phyloP scores from a whole-genome alignment of 2,113 vertebrate genomes.

The Coryphaenoides rupestris region DNA sequence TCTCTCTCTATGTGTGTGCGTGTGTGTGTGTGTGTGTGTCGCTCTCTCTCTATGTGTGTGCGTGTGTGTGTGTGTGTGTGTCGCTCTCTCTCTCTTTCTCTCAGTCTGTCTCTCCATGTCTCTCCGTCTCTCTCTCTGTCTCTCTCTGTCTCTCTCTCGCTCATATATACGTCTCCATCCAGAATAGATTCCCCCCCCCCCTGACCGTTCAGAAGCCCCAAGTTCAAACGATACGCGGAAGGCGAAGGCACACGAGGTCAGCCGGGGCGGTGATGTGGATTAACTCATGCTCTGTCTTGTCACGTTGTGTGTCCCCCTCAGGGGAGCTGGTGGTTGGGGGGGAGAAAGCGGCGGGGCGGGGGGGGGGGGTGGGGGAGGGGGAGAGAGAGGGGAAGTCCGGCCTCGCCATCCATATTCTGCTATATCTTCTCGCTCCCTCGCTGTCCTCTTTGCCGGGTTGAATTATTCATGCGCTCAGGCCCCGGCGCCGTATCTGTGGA shows the following conservation, averaged over 20 bases:
- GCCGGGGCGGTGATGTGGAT: slow-evolving; percentile 33
- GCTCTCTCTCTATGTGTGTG: too few species aligned
- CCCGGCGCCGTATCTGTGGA: slow-evolving; percentile 50
- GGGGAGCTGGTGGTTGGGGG: neutral
- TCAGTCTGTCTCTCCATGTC: too few species aligned
- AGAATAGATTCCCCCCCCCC: neutral
- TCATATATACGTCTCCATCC: too few species aligned
- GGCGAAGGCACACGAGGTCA: slow-evolving; percentile 25
- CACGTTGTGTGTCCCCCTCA: slow-evolving; percentile 24
- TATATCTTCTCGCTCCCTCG: slow-evolving; percentile 31
- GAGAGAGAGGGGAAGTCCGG: neutral
- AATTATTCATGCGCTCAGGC: slow-evolving; percentile 62
- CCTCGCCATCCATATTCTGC: slow-evolving; percentile 30
- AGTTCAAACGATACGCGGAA: slow-evolving; percentile 6
- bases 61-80: too few species aligned
- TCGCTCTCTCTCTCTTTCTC: too few species aligned
- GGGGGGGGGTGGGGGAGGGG: neutral
- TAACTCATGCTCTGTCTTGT: slow-evolving; percentile 24
- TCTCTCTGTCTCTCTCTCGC: too few species aligned
- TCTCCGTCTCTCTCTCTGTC: too few species aligned
- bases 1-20: too few species aligned
- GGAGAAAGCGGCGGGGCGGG: neutral
- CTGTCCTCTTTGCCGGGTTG: slow-evolving; percentile 45
- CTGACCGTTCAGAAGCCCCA: neutral
- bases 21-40: too few species aligned